These are phyloP conservation scores for Tyria jacobaeae DNA, from an alignment of 2,888 invertebrate genomes.

Conservation along the genomic window DNA sequence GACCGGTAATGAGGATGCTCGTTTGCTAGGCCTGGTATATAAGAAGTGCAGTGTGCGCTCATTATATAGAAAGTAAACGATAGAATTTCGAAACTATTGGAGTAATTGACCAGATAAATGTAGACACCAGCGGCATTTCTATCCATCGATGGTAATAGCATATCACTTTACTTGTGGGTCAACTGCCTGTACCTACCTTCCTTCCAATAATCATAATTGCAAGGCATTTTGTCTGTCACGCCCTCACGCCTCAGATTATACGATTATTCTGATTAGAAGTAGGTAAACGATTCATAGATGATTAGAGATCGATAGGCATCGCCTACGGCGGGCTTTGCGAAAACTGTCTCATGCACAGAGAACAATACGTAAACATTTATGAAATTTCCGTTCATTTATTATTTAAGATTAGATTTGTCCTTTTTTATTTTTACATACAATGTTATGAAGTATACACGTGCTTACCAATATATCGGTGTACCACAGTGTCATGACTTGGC, in stretches of 20 bases:
- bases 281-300: slow-evolving; percentile 32
- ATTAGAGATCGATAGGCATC: slow-evolving; percentile 27
- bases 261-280: slow-evolving; percentile 48
- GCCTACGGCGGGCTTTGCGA: slow-evolving; percentile 1
- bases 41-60: slow-evolving; percentile 27
- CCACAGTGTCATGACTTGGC: slow-evolving; percentile 85
- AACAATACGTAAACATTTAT: not conserved
- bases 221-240: slow-evolving; percentile 58
- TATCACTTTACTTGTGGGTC: slow-evolving; percentile 73
- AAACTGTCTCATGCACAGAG: not conserved
- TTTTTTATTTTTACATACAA: slow-evolving; percentile 15
- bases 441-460: slow-evolving; percentile 45
- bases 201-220: slow-evolving; percentile 73
- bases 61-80: slow-evolving; percentile 74
- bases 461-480: slow-evolving; percentile 85
- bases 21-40: slow-evolving; percentile 30
- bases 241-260: slow-evolving; percentile 45
- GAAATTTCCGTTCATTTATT: not conserved
- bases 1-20: slow-evolving; percentile 47
- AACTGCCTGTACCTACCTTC: slow-evolving; percentile 73
- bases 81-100: slow-evolving; percentile 67
- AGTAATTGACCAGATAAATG: slow-evolving; percentile 72
- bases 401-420: not conserved
- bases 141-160: slow-evolving; percentile 68
- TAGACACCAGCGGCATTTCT: slow-evolving; percentile 62